Evolutionary conservation across 2,113 vertebrate genomes (phyloP).

Genomic region (Actinemys pallida): DNA sequence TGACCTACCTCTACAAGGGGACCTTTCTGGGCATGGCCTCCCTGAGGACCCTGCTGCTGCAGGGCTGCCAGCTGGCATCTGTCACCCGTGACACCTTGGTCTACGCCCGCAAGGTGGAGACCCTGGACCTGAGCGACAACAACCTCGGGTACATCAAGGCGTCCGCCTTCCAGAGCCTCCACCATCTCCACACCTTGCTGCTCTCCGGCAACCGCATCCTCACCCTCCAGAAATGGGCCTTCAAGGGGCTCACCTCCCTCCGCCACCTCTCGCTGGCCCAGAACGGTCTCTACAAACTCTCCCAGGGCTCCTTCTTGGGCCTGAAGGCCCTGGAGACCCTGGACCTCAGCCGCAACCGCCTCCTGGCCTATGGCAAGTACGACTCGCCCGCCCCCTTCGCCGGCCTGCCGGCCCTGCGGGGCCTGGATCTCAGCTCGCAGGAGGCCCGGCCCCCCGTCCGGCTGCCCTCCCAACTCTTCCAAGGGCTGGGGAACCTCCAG

Average conservation of each 20-base stretch:
- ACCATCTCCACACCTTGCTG: background rate
- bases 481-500: slow-evolving; percentile 26
- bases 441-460: background rate
- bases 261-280: slow-evolving; percentile 4
- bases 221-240: background rate
- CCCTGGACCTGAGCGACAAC: slow-evolving; percentile 34
- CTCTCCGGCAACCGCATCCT: slow-evolving; percentile 39
- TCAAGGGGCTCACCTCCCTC: slow-evolving; percentile 8
- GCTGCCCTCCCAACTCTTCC: slow-evolving; percentile 9
- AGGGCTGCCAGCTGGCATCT: slow-evolving; percentile 14
- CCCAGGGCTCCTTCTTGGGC: background rate
- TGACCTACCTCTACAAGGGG: background rate
- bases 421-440: slow-evolving; percentile 39
- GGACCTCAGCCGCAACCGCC: slow-evolving; percentile 25
- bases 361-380: slow-evolving; percentile 7
- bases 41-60: slow-evolving; percentile 27
- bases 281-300: slow-evolving; percentile 39
- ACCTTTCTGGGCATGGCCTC: slow-evolving; percentile 20
- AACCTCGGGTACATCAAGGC: background rate
- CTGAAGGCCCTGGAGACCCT: slow-evolving; percentile 17
- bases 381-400: slow-evolving; percentile 26
- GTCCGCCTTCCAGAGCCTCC: background rate
- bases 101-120: background rate
- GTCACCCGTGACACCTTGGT: background rate
- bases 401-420: background rate